Base-by-base conservation (phyloP, 2,888 invertebrate genomes). In the Nomada lathburiana region DNA sequence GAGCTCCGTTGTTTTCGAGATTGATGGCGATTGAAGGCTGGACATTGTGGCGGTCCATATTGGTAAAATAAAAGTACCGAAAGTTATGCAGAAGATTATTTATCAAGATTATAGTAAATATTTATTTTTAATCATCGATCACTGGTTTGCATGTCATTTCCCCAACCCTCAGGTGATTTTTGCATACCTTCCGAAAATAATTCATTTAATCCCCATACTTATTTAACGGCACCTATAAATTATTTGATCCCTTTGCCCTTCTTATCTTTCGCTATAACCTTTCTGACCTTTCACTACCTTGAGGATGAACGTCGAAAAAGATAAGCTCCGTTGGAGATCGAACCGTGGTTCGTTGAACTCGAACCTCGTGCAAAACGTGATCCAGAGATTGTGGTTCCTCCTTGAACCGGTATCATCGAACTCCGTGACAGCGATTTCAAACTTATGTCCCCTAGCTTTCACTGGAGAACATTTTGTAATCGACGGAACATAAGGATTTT, bases 301-400 rank as follows among this genome's bases (percentile, higher is more conserved):
- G 42, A 70, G 76, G 64, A 76, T 62, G 70, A 52, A 47, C 68
- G 44, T 68, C 65, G 57, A 82, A 87, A 87, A 82, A 55, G 76
- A 53, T 70, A 11, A 57, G 76, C 76, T 60, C 75, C 65, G 60
- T 74, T 67, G 77, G 72, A 76, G 76, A 84, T 80, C 79, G 64
- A 36, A 63, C n/a, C 42, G 10, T 16, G 50, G 85, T 82, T 86
- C 83, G 78, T 83, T 85, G 86, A 88, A 85, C 88, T 74, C 65
- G 55, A 65, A 57, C 68, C 69, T 77, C 86, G 82, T 83, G 83
- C 86, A 85, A 69, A 86, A 83, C 86, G 80, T 88, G 88, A 85
- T 82, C 82, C 79, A 64, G 59, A 67, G 86, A 88, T 88, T 80
- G 63, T 88, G 82, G 80, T 81, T 82, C 86, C 83, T 83, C 36